Base-by-base conservation (phyloP, 1,140 invertebrate species). In the Eriocheir sinensis region DNA sequence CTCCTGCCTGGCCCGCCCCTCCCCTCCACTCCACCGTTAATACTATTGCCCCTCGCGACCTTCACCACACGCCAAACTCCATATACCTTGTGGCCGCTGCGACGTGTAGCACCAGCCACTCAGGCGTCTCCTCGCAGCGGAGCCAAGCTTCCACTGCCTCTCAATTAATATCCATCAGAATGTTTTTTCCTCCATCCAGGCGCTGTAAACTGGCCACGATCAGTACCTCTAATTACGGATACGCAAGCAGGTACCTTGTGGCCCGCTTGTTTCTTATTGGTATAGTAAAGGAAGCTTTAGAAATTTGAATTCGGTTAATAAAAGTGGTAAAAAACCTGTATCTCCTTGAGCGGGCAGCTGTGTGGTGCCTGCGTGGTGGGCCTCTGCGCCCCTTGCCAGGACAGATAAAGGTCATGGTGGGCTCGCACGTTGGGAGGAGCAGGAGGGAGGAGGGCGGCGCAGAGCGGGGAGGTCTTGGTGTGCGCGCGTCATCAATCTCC, bases 371-470 rank as follows among this genome's bases (percentile, higher is more conserved):
- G 60, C 60, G 60, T n/a, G 60, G 60, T n/a, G 60, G 60, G 60
- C 60, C 27, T 21, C 60, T 72, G 60, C 60, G 27, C 60, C 60
- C 60, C 60, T 72, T 4, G 60, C 60, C 60, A 72, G 60, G 60
- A 72, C 60, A 72, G 60, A n/a, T 72, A 72, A 72, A 72, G 60
- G 60, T 72, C 60, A 72, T n/a, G 60, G 60, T n/a, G 60, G 60
- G 27, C n/a, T 72, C 60, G 21, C 60, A 72, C 60, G 27, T 72
- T 72, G 21, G 27, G 60, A 72, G 21, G 60, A 72, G 21, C 60
- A n/a, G 1, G n/a, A 72, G 60, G 21, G 60, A n/a, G 17, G 27
- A n/a, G 12, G 21, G 6, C 0, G 27, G 60, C 27, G n/a, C n/a
- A n/a, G n/a, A n/a, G n/a, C n/a, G 17, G 60, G 0, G 21, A 72